Base-by-base conservation (phyloP, 2,797 vertebrate genomes). In the Cottoperca gobio region DNA sequence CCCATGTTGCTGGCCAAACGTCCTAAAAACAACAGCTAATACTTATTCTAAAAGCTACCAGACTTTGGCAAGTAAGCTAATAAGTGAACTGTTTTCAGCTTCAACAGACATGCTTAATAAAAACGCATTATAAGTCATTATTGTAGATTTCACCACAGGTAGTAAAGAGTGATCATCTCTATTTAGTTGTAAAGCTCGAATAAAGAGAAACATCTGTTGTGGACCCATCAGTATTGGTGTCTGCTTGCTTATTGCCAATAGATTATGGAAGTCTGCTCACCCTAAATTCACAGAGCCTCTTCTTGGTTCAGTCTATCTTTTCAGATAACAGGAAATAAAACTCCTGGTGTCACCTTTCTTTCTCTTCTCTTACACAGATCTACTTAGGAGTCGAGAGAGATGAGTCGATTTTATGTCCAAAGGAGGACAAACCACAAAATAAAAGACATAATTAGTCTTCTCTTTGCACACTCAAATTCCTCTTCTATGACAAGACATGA, bases 341-440 rank as follows among this genome's bases (percentile, higher is more conserved):
- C 17, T 58, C 33, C 11, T 5, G 3, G 33, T 48, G 46, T 74
- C 39, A 8, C 49, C 16, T 61, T 71, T 50, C 35, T 23, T 70
- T 54, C n/a, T 81, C 23, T 75, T 81, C 57, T 84, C 61, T 72
- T 17, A 8, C 26, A 35, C 54, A 54, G 61, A 55, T 65, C 40
- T 26, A 6, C 50, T 24, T 43, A 49, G 39, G 24, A 62, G 10
- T 40, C 31, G 9, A 42, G n/a, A 33, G 61, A 45, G 13, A 71
- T 79, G 68, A 73, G 60, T 84, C 65, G 68, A 0, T 54, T 37
- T 55, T 52, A 42, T 54, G 39, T 64, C 23, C 19, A 64, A 58
- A 70, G 14, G 60, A 7, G 6, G 31, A 61, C 26, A 53, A 70
- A 64, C 48, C 10, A 43, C 40, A 21, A 52, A 53, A 61, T 70